A percentile compares a stretch with the other conserved stretches of the same genome.
Conservation (phyloP, 2,888 invertebrate genomes). For the Pseudanteris insignis region DNA sequence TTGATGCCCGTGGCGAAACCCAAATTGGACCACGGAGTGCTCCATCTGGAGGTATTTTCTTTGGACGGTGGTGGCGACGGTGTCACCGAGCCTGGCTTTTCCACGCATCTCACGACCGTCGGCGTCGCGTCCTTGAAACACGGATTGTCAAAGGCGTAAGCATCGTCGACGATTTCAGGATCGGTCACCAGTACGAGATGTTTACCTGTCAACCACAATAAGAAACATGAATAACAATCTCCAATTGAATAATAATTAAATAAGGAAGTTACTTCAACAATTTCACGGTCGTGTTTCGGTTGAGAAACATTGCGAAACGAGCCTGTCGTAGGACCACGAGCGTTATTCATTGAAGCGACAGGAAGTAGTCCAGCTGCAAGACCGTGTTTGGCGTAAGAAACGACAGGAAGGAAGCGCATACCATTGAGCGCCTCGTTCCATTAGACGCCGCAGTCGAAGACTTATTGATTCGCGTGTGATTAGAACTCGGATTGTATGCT, state of each 20-base stretch:
- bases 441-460: not conserved
- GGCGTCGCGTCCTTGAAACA: conserved; percentile 72
- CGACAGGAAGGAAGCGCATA: conserved; percentile 60
- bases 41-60: conserved; percentile 55
- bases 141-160: conserved; percentile 84
- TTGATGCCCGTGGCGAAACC: conserved; percentile 59
- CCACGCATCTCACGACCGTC: conserved; percentile 61
- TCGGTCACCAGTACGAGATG: conserved; percentile 79
- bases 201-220: conserved; percentile 68
- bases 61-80: conserved; percentile 47
- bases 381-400: conserved; percentile 54
- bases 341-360: no score
- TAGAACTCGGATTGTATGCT: conserved; percentile 26
- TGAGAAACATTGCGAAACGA: not conserved
- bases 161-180: conserved; percentile 79
- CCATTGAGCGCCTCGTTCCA: conserved; percentile 48
- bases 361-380: no score
- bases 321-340: no score
- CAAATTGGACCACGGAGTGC: conserved; percentile 67
- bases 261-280: no score
- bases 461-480: conserved; percentile 23
- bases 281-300: no score
- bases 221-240: no score
- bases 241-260: no score
- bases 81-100: conserved; percentile 51